phyloP scores from a whole-genome alignment of 2,888 invertebrate genomes.

The Beris chalybata region DNA sequence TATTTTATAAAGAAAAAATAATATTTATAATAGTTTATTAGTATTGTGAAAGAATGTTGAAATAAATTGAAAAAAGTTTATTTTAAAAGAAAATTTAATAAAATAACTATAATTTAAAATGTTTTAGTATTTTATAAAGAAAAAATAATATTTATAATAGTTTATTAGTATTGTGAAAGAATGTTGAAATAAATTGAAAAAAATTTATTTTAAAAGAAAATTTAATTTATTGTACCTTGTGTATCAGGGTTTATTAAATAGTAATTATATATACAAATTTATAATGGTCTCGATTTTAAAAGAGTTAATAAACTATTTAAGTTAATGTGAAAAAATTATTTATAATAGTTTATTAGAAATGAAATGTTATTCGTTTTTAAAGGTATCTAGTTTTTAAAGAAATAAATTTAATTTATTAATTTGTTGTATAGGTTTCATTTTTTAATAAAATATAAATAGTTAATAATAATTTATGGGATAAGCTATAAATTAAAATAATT shows the following conservation, averaged over 20 bases:
- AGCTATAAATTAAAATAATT: slow-evolving; percentile 65
- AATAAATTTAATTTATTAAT: slow-evolving; percentile 61
- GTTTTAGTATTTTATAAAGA: too few relatives aligned
- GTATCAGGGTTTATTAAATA: too few relatives aligned
- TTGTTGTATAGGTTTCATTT: slow-evolving; percentile 49
- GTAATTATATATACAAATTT: too few relatives aligned
- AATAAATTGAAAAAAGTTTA: slow-evolving; percentile 58
- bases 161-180: too few relatives aligned
- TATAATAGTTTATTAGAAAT: slow-evolving; percentile 64
- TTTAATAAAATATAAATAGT: slow-evolving; percentile 47
- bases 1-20: slow-evolving; percentile 60
- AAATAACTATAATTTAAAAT: too few relatives aligned
- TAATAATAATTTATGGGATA: slow-evolving; percentile 62
- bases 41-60: slow-evolving; percentile 63
- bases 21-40: slow-evolving; percentile 60
- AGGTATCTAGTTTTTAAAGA: slow-evolving; percentile 70
- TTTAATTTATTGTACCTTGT: background rate
- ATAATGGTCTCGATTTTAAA: slow-evolving; percentile 64
- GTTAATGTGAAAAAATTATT: slow-evolving; percentile 66
- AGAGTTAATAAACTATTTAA: slow-evolving; percentile 63
- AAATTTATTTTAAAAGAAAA: too few relatives aligned
- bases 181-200: too few relatives aligned
- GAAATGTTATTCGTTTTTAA: slow-evolving; percentile 68
- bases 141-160: too few relatives aligned
- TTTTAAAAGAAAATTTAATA: slow-evolving; percentile 49